Conservation (phyloP, 2,113 vertebrate genomes). For the Archilochus colubris region DNA sequence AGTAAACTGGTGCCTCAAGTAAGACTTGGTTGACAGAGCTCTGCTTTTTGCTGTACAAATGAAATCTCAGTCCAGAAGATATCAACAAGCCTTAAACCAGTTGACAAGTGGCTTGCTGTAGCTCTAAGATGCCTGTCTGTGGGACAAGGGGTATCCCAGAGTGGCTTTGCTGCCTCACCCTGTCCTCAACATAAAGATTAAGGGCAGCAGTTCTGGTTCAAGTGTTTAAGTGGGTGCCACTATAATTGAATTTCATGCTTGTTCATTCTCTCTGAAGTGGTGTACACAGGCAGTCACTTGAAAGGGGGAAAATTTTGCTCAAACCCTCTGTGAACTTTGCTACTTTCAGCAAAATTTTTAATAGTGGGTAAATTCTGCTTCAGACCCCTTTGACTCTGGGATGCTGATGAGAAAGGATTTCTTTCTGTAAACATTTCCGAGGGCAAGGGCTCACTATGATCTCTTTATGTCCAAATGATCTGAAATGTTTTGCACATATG, state of each 20-base stretch:
- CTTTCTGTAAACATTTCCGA: neutral
- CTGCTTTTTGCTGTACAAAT: neutral
- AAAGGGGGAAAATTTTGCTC: slow-evolving; percentile 82
- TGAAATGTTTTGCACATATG: neutral
- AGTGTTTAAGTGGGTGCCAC: slow-evolving; percentile 79
- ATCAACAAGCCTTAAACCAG: neutral
- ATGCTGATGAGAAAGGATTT: neutral
- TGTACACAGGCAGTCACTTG: slow-evolving; percentile 92
- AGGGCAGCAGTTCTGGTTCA: slow-evolving; percentile 83
- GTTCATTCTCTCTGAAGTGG: slow-evolving; percentile 92
- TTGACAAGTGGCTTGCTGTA: neutral
- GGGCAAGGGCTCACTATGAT: neutral
- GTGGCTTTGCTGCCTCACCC: slow-evolving; percentile 59
- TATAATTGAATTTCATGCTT: slow-evolving; percentile 95
- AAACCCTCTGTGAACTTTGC: slow-evolving; percentile 76
- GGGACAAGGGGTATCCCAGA: neutral
- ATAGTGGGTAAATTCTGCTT: neutral
- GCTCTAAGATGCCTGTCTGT: neutral
- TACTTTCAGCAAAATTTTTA: slow-evolving; percentile 20
- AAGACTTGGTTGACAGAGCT: neutral
- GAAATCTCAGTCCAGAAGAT: neutral
- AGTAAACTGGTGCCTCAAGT: neutral
- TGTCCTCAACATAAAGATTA: slow-evolving; percentile 85
- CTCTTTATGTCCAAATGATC: neutral
- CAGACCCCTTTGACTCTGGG: neutral